Evolutionary conservation across 1,140 invertebrate species (phyloP).

Genomic region (Pseudomyrmex gracilis): DNA sequence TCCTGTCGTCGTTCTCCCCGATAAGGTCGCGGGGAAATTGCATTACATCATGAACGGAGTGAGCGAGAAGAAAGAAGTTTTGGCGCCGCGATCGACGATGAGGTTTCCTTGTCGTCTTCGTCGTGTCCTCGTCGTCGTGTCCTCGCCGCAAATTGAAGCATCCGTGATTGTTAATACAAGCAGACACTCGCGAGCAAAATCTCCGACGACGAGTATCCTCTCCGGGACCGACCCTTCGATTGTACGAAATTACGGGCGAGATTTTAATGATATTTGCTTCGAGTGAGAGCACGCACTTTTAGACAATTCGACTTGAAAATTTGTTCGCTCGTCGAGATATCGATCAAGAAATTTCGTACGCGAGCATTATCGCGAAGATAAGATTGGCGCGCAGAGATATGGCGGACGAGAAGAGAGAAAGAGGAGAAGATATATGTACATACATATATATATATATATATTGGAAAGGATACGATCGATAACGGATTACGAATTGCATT

Average conservation of each 20-base stretch:
- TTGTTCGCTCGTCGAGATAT: neutral
- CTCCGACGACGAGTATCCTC: conserved; percentile 3
- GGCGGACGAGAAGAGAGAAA: neutral
- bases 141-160: conserved; percentile 29
- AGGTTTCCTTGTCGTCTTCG: no score
- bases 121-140: no score
- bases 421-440: neutral
- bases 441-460: neutral
- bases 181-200: conserved; percentile 9
- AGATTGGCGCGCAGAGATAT: neutral
- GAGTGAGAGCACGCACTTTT: neutral
- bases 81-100: neutral
- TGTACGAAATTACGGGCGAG: neutral
- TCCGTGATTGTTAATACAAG: conserved; percentile 15
- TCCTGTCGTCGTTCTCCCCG: neutral
- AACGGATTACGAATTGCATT: conserved; percentile 48
- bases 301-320: no score
- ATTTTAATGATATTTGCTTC: conserved; percentile 20
- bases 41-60: conserved; percentile 61
- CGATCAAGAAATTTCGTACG: neutral
- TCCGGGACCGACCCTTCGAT: conserved; percentile 22
- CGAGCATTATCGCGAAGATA: conserved; percentile 6
- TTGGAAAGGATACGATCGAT: conserved; percentile 18
- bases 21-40: conserved; percentile 53
- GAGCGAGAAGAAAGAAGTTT: conserved; percentile 44